Evolutionary conservation across 2,113 vertebrate species (phyloP), one percentile per base, ranked within the genome.

Genomic region (Gracilinanus agilis): DNA sequence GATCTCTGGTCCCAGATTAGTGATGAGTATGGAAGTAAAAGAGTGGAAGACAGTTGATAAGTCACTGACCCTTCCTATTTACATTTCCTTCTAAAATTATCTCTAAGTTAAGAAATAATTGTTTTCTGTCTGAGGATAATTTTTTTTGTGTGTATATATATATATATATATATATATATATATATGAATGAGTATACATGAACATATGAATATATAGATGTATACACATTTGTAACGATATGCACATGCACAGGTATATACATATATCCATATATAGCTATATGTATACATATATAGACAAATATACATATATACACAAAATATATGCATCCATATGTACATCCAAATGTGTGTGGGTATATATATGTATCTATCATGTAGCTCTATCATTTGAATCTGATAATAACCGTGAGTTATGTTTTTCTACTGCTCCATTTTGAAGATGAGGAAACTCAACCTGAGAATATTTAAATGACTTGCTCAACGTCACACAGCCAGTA

Each of bases 341-440:
- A 3, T 49, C 49, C 49, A 49, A 49, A 49, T 49, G 49, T 49
- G 49, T 49, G 49, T 49, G 49, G 5, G 24, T 25, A 8, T 25
- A 25, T 25, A 25, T 3, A 16, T n/a, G 5, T 34, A 67, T 67
- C 12, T 67, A n/a, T n/a, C 34, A n/a, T n/a, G 1, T 75, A 7
- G n/a, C 16, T 19, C 13, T 90, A 83, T 83, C 54, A 61, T 55
- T 95, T 95, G 29, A 94, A 54, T 58, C 8, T 94, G 24, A 90
- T 9, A 88, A 16, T 89, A 56, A 55, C 21, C 6, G 25, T 75
- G 13, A 27, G 27, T 90, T 90, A 90, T 55, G 9, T 49, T 23
- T 90, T 90, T 55, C n/a, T n/a, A 29, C 29, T 90, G 6, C 6
- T 54, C 7, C 55, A 92, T 44, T 55, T 53, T 61, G 23, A 13